Conservation (phyloP, 2,797 vertebrate species). For the Aselliscus stoliczkanus region DNA sequence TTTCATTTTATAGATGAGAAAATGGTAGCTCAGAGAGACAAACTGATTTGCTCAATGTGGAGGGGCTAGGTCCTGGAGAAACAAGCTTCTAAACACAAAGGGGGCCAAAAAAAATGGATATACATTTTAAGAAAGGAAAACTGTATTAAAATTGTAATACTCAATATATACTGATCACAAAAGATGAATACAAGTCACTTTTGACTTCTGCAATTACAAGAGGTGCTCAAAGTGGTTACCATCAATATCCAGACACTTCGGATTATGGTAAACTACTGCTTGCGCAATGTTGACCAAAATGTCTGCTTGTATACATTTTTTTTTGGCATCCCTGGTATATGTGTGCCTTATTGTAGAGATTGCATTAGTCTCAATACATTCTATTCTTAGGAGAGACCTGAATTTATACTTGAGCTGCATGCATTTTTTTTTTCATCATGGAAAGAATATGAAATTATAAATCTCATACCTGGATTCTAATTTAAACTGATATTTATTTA, state of each 20-base stretch:
- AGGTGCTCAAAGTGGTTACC: too few relatives aligned
- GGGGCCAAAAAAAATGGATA: too few relatives aligned
- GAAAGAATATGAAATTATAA: conserved; percentile 27
- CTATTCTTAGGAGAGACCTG: background rate
- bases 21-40: background rate
- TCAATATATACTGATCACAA: too few relatives aligned
- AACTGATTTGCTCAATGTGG: background rate
- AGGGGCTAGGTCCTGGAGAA: background rate
- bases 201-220: too few relatives aligned
- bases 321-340: too few relatives aligned
- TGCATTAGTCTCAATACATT: background rate
- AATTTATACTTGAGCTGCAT: background rate
- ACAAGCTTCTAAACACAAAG: background rate
- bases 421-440: background rate
- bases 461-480: conserved; percentile 23
- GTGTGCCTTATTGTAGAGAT: background rate
- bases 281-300: too few relatives aligned
- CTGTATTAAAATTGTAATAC: too few relatives aligned
- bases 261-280: too few relatives aligned
- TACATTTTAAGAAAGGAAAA: too few relatives aligned
- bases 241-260: too few relatives aligned
- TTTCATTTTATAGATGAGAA: background rate
- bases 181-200: too few relatives aligned
- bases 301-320: too few relatives aligned
- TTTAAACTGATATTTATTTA: background rate